Evolutionary conservation across 2,113 vertebrate genomes (phyloP), one percentile per base, ranked within the genome.

Genomic region (Phodopus roborovskii): DNA sequence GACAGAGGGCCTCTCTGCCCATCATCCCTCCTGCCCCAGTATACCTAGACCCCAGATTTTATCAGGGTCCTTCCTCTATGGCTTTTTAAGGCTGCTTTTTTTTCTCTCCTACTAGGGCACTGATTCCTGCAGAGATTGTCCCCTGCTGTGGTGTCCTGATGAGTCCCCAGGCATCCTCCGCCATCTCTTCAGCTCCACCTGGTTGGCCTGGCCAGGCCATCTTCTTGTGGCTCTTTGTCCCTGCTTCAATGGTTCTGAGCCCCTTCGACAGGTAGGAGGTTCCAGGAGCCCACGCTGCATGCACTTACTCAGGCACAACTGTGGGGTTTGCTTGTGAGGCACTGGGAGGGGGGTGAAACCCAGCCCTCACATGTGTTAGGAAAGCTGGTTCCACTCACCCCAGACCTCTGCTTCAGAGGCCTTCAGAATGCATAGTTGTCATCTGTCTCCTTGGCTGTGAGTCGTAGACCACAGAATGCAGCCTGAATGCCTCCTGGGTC

Each of bases 131-230:
- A 85, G 86, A 60, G 12, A 53, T 68, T 24, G 85, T 28, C 30
- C 66, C 11, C 58, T 22, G 6, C 16, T 1, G 8, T 1, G 0
- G 48, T 28, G 28, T 71, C 84, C 36, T 45, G 60, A 22, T 0
- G 1, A 30, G 56, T 20, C 3, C 24, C 30, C 53, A 26, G 20
- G 36, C 15, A 62, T 39, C 1, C 48, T 30, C 58, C 9, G 2
- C 12, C 26, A 4, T 28, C 58, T 20, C 28, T 58, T 81, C 45
- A 50, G 19, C 42, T 70, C 58, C 36, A 77, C 88, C 45, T 39
- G 9, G 2, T 7, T 2, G 26, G 20, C 79, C 74, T 64, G n/a
- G 64, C 24, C 85, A 71, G 73, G 45, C 48, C 60, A 42, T 42
- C 16, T 82, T 73, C 78, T 3, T 2, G 26, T 30, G 71, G 42